Evolutionary conservation across 2,113 vertebrate genomes (phyloP), one percentile per base, ranked within the genome.

Genomic region (Cervus canadensis): DNA sequence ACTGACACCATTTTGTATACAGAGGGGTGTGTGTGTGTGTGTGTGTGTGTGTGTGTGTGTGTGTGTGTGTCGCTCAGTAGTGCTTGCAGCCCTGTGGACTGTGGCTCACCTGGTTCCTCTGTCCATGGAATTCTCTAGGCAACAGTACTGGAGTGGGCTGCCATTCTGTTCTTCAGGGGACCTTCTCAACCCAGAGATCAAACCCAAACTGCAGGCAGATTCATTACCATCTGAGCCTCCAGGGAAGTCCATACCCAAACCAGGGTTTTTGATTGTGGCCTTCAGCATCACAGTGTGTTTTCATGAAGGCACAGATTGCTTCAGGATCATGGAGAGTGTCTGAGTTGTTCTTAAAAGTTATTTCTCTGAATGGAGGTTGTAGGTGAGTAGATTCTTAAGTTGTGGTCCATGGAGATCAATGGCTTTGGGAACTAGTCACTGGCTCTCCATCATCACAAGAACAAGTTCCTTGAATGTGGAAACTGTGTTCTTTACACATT

Each of bases 61-160:
- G 30, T 64, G 6, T 64, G 30, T 67, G 2, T 36, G 17, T 71
- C 0, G 0, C n/a, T 71, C 17, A 36, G 19, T 36, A 21, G n/a
- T 71, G 8, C 36, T 71, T 71, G 64, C 19, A 71, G 19, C n/a
- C n/a, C n/a, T 36, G 11, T 21, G n/a, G 64, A 71, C 64, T 12
- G n/a, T 36, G 5, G 64, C 64, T 36, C n/a, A 71, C 64, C 17
- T 71, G 64, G 9, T 71, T 23, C 17, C 1, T 71, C 64, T 71
- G 9, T 36, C 64, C 64, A 36, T 71, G 64, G 64, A 71, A 71
- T 71, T 71, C n/a, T 71, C 64, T 36, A 71, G 19, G 64, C 64
- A 71, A 21, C n/a, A 36, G 6, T 36, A 71, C n/a, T 71, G 64
- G 64, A 36, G n/a, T 36, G 17, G n/a, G 64, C n/a, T 71, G 64